Percentiles rank a stretch among this genome's conserved stretches.
phyloP scores from a whole-genome alignment of 2,113 vertebrate genomes.

The Smithornis capensis region DNA sequence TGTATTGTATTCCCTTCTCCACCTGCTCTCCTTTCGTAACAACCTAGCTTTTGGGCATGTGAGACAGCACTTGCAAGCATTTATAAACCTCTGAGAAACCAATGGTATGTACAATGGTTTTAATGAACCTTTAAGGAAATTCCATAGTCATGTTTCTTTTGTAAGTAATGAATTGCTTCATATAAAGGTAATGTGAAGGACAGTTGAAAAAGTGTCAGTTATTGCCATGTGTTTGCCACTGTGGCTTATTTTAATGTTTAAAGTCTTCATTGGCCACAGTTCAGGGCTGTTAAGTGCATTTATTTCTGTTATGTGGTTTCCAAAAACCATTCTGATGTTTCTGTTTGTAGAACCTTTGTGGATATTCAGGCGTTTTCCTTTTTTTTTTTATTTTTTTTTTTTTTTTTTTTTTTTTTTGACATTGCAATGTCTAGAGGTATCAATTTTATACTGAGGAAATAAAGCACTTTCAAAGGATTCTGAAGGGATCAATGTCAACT shows the following conservation, averaged over 20 bases:
- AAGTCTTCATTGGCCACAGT: background rate
- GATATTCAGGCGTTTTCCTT: background rate
- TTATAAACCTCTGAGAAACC: background rate
- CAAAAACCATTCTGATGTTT: background rate
- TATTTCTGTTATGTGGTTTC: background rate
- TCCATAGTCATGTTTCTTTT: background rate
- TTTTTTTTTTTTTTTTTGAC: background rate
- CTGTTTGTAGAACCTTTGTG: background rate
- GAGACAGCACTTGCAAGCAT: fast-evolving
- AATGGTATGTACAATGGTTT: background rate
- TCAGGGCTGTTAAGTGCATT: background rate
- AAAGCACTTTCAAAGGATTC: background rate
- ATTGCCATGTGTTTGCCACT: background rate
- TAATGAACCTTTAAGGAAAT: background rate
- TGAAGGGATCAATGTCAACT: background rate
- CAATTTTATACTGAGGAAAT: background rate
- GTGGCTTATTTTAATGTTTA: background rate
- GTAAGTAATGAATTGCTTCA: background rate
- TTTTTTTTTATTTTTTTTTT: background rate
- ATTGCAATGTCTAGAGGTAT: background rate
- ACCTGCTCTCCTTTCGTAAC: background rate
- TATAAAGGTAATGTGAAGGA: background rate
- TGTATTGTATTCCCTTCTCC: background rate
- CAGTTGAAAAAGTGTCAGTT: background rate
- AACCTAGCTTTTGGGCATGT: background rate